Conservation (phyloP, 2,888 invertebrate genomes). For the Sphinx pinastri region DNA sequence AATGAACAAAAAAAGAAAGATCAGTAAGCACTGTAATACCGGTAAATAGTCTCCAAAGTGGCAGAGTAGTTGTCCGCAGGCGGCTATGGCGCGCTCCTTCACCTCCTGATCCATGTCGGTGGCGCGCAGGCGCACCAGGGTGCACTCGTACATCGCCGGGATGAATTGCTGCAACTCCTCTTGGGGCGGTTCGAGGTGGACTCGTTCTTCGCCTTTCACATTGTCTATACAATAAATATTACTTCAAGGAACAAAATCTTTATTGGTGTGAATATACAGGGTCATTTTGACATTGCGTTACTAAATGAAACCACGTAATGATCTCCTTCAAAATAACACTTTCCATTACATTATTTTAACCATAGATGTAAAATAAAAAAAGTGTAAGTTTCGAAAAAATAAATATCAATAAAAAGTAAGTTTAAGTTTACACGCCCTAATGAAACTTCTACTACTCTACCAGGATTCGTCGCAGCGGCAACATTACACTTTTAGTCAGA, state of each 20-base stretch:
- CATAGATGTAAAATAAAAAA: no score
- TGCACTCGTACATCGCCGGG: conserved; percentile 91
- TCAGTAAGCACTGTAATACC: conserved; percentile 49
- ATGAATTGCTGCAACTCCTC: conserved; percentile 92
- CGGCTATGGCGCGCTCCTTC: conserved; percentile 98
- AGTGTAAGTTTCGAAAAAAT: no score
- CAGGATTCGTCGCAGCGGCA: no score
- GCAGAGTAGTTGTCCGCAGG: conserved; percentile 97
- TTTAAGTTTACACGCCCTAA: no score
- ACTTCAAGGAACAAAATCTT: neutral
- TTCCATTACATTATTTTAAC: no score
- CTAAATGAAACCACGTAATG: no score
- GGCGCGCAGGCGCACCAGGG: conserved; percentile 93
- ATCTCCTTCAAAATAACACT: no score
- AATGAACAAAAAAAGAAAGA: neutral
- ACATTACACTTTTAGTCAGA: no score
- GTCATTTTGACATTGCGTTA: no score
- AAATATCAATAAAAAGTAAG: no score
- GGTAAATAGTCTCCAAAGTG: conserved; percentile 94
- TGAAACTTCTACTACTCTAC: no score
- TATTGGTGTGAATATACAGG: no score
- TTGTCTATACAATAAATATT: conserved; percentile 44
- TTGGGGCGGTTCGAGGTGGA: conserved; percentile 77
- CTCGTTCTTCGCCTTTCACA: conserved; percentile 44
- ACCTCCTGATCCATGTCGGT: conserved; percentile 99